Evolutionary conservation across 2,113 vertebrate species (phyloP).

Genomic region (Martes martes): DNA sequence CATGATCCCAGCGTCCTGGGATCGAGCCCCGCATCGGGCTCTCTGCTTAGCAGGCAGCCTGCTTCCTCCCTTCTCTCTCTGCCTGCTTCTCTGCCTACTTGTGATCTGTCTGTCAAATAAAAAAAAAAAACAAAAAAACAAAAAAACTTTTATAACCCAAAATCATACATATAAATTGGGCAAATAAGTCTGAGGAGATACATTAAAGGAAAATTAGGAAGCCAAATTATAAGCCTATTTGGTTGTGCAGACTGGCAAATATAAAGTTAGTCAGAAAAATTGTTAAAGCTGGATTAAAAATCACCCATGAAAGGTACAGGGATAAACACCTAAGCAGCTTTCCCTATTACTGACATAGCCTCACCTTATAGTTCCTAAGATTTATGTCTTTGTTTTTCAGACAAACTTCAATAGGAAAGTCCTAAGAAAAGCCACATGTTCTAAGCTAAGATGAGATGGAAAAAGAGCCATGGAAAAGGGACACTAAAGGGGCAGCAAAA

Average conservation of each 20-base stretch:
- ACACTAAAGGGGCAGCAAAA: neutral
- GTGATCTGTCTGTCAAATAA: too few relatives aligned
- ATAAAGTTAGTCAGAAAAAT: neutral
- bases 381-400: conserved; percentile 27
- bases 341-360: neutral
- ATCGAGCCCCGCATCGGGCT: too few relatives aligned
- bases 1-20: too few relatives aligned
- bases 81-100: too few relatives aligned
- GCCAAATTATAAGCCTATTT: neutral
- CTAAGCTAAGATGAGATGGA: neutral
- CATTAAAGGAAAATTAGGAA: conserved; percentile 23
- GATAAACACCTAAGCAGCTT: neutral
- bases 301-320: neutral
- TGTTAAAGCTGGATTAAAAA: conserved; percentile 4
- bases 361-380: neutral
- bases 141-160: neutral
- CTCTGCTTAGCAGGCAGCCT: too few relatives aligned
- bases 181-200: neutral
- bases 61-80: too few relatives aligned
- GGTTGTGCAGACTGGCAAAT: neutral
- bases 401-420: conserved; percentile 13
- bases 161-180: conserved; percentile 1
- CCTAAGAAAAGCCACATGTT: conserved; percentile 12
- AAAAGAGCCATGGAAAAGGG: conserved; percentile 6
- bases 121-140: neutral